phyloP scores from a whole-genome alignment of 1,140 invertebrate species.

The Apis florea region DNA sequence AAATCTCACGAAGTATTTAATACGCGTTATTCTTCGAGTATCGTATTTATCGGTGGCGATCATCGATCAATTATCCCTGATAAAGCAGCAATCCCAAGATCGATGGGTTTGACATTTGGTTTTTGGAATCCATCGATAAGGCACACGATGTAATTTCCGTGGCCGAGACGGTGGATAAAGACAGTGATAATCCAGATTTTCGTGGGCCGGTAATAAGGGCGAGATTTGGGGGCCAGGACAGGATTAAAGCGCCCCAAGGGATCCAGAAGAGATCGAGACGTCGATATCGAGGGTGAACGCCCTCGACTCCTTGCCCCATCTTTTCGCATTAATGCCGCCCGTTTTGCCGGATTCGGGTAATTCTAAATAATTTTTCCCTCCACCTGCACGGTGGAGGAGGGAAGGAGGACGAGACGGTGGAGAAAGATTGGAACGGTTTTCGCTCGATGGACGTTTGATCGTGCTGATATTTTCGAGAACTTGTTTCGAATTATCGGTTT shows the following conservation, averaged over 20 bases:
- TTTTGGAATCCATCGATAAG: conserved; percentile 41
- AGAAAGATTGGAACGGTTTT: neutral
- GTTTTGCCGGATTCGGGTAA: conserved; percentile 44
- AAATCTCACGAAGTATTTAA: too few species aligned
- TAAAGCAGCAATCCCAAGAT: neutral
- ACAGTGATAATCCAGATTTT: conserved; percentile 59
- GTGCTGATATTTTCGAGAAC: neutral
- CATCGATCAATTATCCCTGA: neutral
- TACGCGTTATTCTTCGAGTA: too few species aligned
- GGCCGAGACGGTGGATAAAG: conserved; percentile 37
- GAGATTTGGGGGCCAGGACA: conserved; percentile 30
- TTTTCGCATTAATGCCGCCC: conserved; percentile 38
- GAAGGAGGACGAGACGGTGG: neutral
- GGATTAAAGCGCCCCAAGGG: conserved; percentile 55
- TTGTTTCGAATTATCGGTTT: neutral
- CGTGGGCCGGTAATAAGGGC: conserved; percentile 50
- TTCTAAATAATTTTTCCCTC: conserved; percentile 51
- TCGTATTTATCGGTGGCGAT: neutral
- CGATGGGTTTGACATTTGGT: conserved; percentile 53
- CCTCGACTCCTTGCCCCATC: conserved; percentile 43
- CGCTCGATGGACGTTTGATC: neutral
- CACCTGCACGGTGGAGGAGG: neutral
- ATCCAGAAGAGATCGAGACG: conserved; percentile 55
- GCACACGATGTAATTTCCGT: conserved; percentile 55
- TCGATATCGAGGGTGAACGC: conserved; percentile 57